A percentile compares a stretch with the other conserved stretches of the same genome.
Conservation (phyloP, 2,797 vertebrate genomes). For the Taeniopygia guttata region DNA sequence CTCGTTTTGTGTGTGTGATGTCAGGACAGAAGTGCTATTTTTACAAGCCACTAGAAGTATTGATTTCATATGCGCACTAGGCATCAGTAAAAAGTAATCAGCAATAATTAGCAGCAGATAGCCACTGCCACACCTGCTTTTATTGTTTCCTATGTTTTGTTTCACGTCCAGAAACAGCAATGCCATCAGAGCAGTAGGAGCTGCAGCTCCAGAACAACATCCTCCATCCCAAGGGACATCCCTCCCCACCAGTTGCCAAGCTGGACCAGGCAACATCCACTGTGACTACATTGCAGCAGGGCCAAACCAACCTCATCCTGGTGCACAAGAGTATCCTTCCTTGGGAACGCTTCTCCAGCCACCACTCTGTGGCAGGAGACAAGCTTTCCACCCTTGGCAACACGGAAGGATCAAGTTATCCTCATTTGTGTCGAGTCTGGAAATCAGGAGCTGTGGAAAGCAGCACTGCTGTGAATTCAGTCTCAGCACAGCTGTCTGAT, state of each 20-base stretch:
- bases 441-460: neutral
- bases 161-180: constrained; percentile 81
- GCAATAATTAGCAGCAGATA: neutral
- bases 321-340: constrained; percentile 80
- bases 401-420: neutral
- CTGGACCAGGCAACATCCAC: constrained; percentile 76
- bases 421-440: neutral
- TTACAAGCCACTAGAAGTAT: neutral
- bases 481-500: neutral
- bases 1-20: neutral
- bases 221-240: constrained; percentile 69
- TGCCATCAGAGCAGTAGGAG: constrained; percentile 95
- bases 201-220: constrained; percentile 88
- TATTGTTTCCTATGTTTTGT: neutral
- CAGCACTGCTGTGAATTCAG: neutral
- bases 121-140: neutral
- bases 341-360: neutral
- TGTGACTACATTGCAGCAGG: constrained; percentile 76
- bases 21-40: neutral
- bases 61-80: neutral
- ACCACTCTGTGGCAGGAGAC: neutral
- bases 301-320: constrained; percentile 75
- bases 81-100: neutral
- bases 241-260: constrained; percentile 72
- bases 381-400: neutral